Conservation (phyloP, 2,113 vertebrate species). For the Acanthisitta chloris region DNA sequence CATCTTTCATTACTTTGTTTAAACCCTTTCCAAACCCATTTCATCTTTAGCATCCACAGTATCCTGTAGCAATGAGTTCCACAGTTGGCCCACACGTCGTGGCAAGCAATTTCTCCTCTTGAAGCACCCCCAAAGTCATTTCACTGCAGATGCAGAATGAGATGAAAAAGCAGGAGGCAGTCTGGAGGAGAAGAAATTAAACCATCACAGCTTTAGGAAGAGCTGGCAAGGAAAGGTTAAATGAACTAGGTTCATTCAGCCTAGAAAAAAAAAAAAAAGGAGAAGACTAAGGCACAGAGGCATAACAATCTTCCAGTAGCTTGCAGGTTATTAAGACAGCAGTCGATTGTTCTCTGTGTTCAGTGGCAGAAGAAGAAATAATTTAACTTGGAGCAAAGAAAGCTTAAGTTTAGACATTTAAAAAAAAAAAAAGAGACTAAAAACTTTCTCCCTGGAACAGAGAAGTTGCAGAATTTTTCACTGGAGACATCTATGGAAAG, state of each 20-base stretch:
- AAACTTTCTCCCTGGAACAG: not conserved
- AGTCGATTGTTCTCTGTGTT: slow-evolving; percentile 56
- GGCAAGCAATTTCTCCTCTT: not conserved
- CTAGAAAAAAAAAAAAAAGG: not conserved
- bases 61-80: slow-evolving; percentile 27
- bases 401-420: slow-evolving; percentile 23
- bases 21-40: not conserved
- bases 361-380: slow-evolving; percentile 58
- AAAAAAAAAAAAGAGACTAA: not conserved
- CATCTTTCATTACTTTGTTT: not conserved
- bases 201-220: not conserved
- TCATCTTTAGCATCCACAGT: not conserved
- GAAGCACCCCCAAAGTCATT: slow-evolving; percentile 8
- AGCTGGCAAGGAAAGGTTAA: slow-evolving; percentile 48
- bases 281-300: slow-evolving; percentile 19
- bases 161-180: slow-evolving; percentile 40
- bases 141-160: not conserved
- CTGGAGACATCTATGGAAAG: not conserved
- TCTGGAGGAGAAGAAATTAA: slow-evolving; percentile 19
- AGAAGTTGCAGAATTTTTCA: slow-evolving; percentile 24
- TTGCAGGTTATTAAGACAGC: slow-evolving; percentile 62
- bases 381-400: slow-evolving; percentile 56
- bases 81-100: not conserved
- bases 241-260: slow-evolving; percentile 12
- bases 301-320: slow-evolving; percentile 53